Evolutionary conservation across 1,140 invertebrate species (phyloP), one percentile per base, ranked within the genome.

Genomic region (Centruroides sculpturatus): DNA sequence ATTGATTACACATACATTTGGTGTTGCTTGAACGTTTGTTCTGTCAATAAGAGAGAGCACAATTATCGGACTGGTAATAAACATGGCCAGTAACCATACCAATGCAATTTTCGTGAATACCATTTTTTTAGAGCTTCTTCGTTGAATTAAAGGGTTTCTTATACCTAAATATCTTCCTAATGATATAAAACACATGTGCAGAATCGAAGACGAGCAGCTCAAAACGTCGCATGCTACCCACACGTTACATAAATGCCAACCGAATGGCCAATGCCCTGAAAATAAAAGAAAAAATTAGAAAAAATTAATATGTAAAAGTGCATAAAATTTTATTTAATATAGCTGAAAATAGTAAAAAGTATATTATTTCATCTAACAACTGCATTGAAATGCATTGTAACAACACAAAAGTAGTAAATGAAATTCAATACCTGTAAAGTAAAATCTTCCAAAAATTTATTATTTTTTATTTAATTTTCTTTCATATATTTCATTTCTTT

Each of bases 181-280:
- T 48, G 87, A 91, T 72, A 97, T 96, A 75, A 91, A 92, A 72
- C 91, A 93, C 90, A 97, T 95, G 80, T 97, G 93, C 82, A 94
- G 86, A 70, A 97, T 97, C 68, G 87, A 91, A 7, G 89, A 86
- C 0, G 89, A 92, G 71, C 92, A 96, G 57, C 91, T 88, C 46
- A 95, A 77, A n/a, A 96, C 92, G 73, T 97, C 92, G 65, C 87
- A 90, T 3, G 91, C 92, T 55, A 90, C 87, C 79, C 94, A 95
- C 47, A 95, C 81, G 71, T 92, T 91, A 75, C 92, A 96, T 81
- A 90, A 87, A 49, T 82, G 80, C 52, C 87, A 79, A 9, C 85
- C 85, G 67, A 95, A 83, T 10, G 89, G 90, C 88, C 92, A 96
- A 73, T 87, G 85, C 56, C 91, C 92, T 94, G 79, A 78, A 80